Evolutionary conservation across 2,888 invertebrate species (phyloP), one percentile per base, ranked within the genome.

Genomic region (Phengaris alcon): DNA sequence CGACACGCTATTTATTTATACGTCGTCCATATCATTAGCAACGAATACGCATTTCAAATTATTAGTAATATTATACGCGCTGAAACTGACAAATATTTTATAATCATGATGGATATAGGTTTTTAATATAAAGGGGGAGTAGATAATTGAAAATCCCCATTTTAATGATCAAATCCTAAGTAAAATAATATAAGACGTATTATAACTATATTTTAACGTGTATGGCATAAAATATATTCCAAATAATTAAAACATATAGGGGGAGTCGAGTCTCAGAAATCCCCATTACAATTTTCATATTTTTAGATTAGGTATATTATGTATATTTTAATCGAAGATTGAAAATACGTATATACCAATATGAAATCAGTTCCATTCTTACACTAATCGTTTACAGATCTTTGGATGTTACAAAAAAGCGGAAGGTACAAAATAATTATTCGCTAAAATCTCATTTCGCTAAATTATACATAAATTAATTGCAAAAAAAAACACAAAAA

Each of bases 401-500:
- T 83, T 83, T 83, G 83, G 83, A 83, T 81, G 79, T 68, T 35
- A 52, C 59, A 69, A 69, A 52, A 22, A 54, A 35, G 54, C 52
- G 6, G 52, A 52, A 72, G 52, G 35, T 22, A 72, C 35, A 52
- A 52, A 69, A 69, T 48, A 69, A 48, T 48, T 69, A 69, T 68
- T 15, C 48, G 48, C 69, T 69, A 81, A 82, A 82, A 82, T 81
- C 81, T 81, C 82, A 79, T 81, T 81, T 79, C 75, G 76, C 74
- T 76, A 78, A 75, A 69, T 64, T 72, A 77, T 73, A 73, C 74
- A 68, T 72, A 73, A 73, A 64, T 64, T 64, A 64, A 76, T 73
- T 77, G 78, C 79, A 80, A 81, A 79, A 82, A 81, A 81, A 81
- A 83, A 81, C 82, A 83, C 84, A 84, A 85, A 86, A 88, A 84